Evolutionary conservation across 2,113 vertebrate genomes (phyloP).

Genomic region (Amia ocellicauda): DNA sequence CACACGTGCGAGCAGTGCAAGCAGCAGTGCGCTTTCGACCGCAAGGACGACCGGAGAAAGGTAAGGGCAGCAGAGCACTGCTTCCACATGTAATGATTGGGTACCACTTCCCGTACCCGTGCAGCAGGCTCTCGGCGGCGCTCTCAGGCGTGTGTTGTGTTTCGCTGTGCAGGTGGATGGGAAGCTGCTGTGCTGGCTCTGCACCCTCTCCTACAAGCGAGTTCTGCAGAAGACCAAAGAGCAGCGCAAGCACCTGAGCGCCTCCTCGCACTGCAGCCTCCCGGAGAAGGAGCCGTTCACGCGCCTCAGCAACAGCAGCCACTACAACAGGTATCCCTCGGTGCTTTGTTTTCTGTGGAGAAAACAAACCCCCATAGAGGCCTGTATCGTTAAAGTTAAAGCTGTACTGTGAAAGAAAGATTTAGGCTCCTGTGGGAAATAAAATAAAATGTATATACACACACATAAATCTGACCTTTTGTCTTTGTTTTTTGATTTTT

Average conservation of each 20-base stretch:
- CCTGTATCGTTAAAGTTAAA: no score
- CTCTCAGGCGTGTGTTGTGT: no score
- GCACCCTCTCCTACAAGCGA: slow-evolving; percentile 94
- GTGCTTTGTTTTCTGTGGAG: no score
- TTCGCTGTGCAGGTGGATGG: slow-evolving; percentile 80
- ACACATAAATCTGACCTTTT: neutral
- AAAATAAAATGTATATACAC: no score
- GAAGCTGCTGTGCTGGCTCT: slow-evolving; percentile 96
- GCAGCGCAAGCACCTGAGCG: slow-evolving; percentile 87
- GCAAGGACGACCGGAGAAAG: slow-evolving; percentile 95
- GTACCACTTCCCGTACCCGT: no score
- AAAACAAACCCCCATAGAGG: no score
- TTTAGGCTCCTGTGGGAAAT: no score
- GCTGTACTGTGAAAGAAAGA: no score
- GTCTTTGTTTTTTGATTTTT: neutral
- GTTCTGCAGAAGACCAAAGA: slow-evolving; percentile 98
- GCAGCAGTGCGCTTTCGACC: slow-evolving; percentile 96
- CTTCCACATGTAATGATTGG: no score
- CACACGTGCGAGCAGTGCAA: slow-evolving; percentile 97
- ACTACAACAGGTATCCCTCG: slow-evolving; percentile 36
- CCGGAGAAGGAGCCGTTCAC: slow-evolving; percentile 85
- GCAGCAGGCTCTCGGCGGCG: no score
- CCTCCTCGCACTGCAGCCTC: slow-evolving; percentile 83
- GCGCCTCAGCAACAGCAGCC: slow-evolving; percentile 29
- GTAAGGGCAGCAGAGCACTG: slow-evolving; percentile 47